phyloP scores from a whole-genome alignment of 92 coral and sea anemone genomes.

The Epizoanthus fatuus region DNA sequence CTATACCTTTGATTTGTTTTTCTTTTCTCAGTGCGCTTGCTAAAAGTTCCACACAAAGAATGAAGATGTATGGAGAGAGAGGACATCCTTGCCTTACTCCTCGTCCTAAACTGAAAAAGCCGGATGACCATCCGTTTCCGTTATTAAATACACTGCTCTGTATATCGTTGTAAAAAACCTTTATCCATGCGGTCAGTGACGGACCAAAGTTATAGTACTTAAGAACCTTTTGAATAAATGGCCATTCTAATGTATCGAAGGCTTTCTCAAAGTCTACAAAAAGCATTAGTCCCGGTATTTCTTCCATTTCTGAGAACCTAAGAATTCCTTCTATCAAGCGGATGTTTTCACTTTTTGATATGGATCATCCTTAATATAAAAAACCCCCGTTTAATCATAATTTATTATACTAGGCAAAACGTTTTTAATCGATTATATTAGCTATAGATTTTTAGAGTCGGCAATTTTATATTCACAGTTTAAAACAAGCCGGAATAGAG shows the following conservation, averaged over 20 bases:
- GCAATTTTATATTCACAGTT: too few species aligned
- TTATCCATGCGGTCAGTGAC: slow-evolving; percentile 20
- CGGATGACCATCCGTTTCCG: too few species aligned
- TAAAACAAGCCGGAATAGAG: too few species aligned
- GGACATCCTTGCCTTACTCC: slow-evolving; percentile 45
- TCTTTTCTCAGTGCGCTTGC: too few species aligned
- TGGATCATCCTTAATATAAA: too few species aligned
- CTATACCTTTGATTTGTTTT: too few species aligned
- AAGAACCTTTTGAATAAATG: not conserved
- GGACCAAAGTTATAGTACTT: not conserved
- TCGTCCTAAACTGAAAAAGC: too few species aligned
- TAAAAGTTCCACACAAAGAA: slow-evolving; percentile 10
- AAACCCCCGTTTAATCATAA: too few species aligned
- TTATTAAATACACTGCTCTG: too few species aligned
- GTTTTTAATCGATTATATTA: too few species aligned
- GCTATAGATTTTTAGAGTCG: too few species aligned
- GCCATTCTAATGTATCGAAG: slow-evolving; percentile 31
- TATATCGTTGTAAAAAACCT: not conserved
- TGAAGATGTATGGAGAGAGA: slow-evolving; percentile 23
- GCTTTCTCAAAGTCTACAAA: slow-evolving; percentile 48
- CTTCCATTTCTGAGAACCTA: not conserved
- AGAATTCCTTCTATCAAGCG: not conserved
- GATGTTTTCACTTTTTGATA: not conserved
- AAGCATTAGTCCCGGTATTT: slow-evolving; percentile 2
- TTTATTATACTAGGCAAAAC: too few species aligned